A percentile compares a stretch with the other conserved stretches of the same genome.
Conservation (phyloP, 2,113 vertebrate genomes). For the Cynopterus brachyotis region DNA sequence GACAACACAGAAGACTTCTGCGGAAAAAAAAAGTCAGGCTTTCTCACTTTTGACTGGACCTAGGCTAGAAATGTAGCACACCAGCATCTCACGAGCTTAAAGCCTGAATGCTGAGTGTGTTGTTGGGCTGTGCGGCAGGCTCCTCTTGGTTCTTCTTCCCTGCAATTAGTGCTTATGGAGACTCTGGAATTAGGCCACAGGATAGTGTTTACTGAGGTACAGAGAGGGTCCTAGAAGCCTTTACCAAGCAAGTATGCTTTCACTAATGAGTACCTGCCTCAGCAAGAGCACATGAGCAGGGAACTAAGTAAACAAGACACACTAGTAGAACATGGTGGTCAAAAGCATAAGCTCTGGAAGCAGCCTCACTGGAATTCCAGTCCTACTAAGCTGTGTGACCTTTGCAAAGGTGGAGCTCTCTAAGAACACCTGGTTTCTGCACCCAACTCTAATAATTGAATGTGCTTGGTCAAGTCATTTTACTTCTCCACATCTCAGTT, state of each 20-base stretch:
- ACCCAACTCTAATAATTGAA: constrained; percentile 3
- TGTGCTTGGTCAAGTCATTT: neutral
- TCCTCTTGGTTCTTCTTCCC: neutral
- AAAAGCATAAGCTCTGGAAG: neutral
- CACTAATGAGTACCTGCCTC: constrained; percentile 36
- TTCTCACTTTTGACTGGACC: neutral
- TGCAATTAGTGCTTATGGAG: constrained; percentile 12
- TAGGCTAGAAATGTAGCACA: neutral
- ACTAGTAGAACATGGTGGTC: neutral
- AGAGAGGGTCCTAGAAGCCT: constrained; percentile 26
- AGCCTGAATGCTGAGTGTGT: neutral
- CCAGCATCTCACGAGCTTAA: neutral
- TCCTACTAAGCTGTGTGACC: neutral
- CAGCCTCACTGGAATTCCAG: neutral
- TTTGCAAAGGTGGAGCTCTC: neutral
- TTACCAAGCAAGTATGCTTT: constrained; percentile 33
- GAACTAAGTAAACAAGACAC: constrained; percentile 28
- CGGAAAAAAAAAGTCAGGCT: neutral
- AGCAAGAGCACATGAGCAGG: neutral
- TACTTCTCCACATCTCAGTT: constrained; percentile 47
- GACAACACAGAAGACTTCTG: neutral
- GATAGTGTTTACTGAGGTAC: constrained; percentile 18
- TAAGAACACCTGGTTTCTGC: neutral
- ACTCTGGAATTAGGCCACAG: constrained; percentile 48
- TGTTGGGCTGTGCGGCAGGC: neutral